Conservation (phyloP, 2,113 vertebrate genomes). For the Caretta caretta region DNA sequence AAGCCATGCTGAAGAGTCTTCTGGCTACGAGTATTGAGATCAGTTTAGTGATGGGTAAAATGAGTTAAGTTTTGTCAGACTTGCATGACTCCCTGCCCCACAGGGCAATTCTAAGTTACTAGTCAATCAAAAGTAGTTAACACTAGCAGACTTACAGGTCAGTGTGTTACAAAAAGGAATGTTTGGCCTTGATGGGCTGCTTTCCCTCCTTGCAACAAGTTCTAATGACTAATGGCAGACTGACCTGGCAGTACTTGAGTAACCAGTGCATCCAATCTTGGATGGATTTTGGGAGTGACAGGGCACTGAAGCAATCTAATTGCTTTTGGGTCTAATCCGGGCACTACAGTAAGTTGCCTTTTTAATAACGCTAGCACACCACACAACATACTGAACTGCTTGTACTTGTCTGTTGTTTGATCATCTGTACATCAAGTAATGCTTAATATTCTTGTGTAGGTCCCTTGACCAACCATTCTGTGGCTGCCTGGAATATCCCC, state of each 20-base stretch:
- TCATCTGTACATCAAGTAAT: background rate
- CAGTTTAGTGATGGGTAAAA: background rate
- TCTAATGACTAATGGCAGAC: background rate
- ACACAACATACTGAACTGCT: background rate
- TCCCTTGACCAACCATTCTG: conserved; percentile 39
- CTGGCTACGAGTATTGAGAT: background rate
- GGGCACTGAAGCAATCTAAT: background rate
- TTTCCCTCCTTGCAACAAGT: background rate
- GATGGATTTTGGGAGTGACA: too few relatives aligned
- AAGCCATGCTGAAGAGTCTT: background rate
- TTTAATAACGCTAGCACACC: background rate
- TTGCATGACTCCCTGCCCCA: background rate
- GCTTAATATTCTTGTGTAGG: conserved; percentile 27
- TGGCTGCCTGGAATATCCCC: background rate
- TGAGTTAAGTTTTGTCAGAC: background rate
- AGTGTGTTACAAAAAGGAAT: background rate
- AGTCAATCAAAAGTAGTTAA: background rate
- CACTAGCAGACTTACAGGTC: background rate
- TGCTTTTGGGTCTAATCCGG: background rate
- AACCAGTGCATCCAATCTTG: background rate
- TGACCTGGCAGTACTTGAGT: background rate
- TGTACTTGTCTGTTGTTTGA: background rate
- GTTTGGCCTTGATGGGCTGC: background rate
- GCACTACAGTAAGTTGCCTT: background rate
- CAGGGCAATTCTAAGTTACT: background rate